phyloP scores from a whole-genome alignment of 2,797 vertebrate genomes.

The Lithobates sylvaticus region DNA sequence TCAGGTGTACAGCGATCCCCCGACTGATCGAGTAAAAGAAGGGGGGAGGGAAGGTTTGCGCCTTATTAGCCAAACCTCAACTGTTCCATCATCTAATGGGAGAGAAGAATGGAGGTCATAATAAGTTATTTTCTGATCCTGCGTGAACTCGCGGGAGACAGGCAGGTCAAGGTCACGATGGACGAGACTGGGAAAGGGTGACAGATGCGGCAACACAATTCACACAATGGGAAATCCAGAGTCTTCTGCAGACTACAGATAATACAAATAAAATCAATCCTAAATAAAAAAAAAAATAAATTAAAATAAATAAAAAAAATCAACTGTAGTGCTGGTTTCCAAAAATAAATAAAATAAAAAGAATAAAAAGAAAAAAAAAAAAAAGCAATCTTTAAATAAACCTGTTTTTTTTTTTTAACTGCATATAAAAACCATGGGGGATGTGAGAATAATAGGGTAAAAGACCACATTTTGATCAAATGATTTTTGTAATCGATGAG shows the following conservation, averaged over 20 bases:
- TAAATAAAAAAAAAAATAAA: background rate
- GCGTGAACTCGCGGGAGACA: background rate
- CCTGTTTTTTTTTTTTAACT: background rate
- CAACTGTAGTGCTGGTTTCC: background rate
- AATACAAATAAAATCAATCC: background rate
- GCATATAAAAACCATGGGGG: background rate
- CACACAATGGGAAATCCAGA: background rate
- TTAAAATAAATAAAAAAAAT: background rate
- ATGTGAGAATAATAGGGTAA: background rate
- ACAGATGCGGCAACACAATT: background rate
- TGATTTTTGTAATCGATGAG: too few relatives aligned
- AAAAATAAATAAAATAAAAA: background rate
- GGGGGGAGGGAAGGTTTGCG: background rate
- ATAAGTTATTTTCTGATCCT: slow-evolving; percentile 9
- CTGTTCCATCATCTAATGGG: slow-evolving; percentile 11
- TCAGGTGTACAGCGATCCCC: background rate
- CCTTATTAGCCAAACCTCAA: slow-evolving; percentile 28
- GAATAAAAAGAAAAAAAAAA: too few relatives aligned
- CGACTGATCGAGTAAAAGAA: background rate
- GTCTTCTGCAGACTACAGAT: background rate
- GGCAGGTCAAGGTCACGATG: slow-evolving; percentile 25
- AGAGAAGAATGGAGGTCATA: background rate
- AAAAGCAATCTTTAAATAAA: too few relatives aligned
- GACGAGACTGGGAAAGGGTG: slow-evolving; percentile 7
- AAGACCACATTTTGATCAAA: too few relatives aligned